These are phyloP conservation scores for Boleophthalmus pectinirostris DNA, from an alignment of 2,113 vertebrate genomes.

Conservation along the genomic window DNA sequence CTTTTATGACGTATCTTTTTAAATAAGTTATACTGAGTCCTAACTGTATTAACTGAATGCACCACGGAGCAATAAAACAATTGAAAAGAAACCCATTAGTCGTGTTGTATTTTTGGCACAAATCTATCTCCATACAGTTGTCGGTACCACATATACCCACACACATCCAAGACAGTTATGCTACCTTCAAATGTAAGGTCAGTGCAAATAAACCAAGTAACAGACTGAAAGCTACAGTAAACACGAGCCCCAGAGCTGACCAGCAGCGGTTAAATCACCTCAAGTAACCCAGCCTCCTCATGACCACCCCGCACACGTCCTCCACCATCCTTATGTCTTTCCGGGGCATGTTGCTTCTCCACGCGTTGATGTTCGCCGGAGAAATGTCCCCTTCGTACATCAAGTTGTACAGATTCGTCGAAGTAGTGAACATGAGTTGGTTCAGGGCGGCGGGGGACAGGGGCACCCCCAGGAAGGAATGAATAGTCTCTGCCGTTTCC, in stretches of 20 bases:
- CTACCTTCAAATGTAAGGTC: conserved; percentile 11
- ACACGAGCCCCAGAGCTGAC: conserved; percentile 74
- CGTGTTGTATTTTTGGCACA: neutral
- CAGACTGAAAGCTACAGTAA: conserved; percentile 46
- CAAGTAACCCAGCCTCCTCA: conserved; percentile 89
- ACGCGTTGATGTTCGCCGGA: conserved; percentile 81
- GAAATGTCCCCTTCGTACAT: conserved; percentile 94
- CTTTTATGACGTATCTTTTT: neutral
- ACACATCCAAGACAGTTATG: conserved; percentile 6
- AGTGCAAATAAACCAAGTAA: conserved; percentile 27
- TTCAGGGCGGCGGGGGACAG: conserved; percentile 90
- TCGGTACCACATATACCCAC: neutral
- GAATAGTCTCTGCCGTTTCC: conserved; percentile 85
- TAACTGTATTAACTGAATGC: neutral
- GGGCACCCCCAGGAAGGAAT: conserved; percentile 91
- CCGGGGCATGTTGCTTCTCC: conserved; percentile 86
- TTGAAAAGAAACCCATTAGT: neutral
- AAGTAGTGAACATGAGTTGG: conserved; percentile 93
- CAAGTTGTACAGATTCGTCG: conserved; percentile 91
- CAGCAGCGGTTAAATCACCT: conserved; percentile 82
- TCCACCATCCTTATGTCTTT: conserved; percentile 87
- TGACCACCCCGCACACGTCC: conserved; percentile 85
- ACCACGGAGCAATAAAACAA: neutral
- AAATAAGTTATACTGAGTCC: neutral
- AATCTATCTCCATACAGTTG: conserved; percentile 1